Base-by-base conservation (phyloP, 2,888 invertebrate species). In the Thymelicus sylvestris region DNA sequence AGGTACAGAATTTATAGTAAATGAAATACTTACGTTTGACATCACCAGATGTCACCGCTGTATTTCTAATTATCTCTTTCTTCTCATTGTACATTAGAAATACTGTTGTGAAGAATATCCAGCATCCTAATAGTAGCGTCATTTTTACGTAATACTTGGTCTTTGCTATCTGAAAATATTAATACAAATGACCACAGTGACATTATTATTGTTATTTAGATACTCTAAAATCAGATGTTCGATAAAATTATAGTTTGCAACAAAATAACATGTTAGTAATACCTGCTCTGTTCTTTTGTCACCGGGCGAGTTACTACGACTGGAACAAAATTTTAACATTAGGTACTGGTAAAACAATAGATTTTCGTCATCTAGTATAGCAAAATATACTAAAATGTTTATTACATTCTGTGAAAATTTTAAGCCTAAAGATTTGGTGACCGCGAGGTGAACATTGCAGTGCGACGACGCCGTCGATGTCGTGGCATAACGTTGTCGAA, bases 11-110 rank as follows among this genome's bases (percentile, higher is more conserved):
- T 24, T 24, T 6, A 41, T 41, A 8, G 39, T n/a, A 38, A 65
- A 52, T 8, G 6, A 4, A 61, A 66, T 10, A 79, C 77, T 78
- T 78, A 92, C 95, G 92, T 88, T 90, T 94, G 6, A 92, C 82
- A 67, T 90, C 82, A 61, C 91, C 90, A 7, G 83, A 86, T 1
- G 94, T 92, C 73, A 97, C 91, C 6, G 95, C 95, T 0, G 97
- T 91, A 79, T 96, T 95, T 79, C 95, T 95, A 72, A 94, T 89
- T 24, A 93, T 86, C 65, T 94, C 92, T 24, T 95, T 92, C 79
- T 95, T 96, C 78, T 96, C 97, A 74, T 94, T 95, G 79, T 95
- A 96, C 78, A 95, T 92, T 88, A 97, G 95, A 74, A 97, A 93
- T 7, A 95, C 94, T 2, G 94, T 92, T 0, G 96, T 96, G 81